phyloP scores from a whole-genome alignment of 2,113 vertebrate genomes.

The Colaptes auratus region DNA sequence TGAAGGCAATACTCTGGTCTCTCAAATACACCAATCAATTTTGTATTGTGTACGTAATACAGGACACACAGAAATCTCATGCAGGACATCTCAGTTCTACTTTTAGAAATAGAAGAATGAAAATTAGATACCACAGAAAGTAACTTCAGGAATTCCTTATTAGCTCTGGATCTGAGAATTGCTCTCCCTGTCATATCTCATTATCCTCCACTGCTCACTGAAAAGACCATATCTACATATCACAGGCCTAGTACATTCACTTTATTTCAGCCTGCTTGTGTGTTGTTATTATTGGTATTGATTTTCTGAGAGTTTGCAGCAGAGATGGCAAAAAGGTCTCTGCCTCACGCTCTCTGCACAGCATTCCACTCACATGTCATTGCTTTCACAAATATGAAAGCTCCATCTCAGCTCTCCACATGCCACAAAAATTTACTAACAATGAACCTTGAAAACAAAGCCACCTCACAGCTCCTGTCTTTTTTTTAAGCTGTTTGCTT shows the following conservation, averaged over 20 bases:
- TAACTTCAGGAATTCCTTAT: conserved; percentile 18
- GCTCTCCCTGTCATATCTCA: background rate
- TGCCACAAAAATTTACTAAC: background rate
- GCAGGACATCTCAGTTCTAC: background rate
- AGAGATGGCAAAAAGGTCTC: background rate
- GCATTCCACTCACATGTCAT: background rate
- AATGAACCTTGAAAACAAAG: background rate
- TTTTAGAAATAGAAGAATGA: background rate
- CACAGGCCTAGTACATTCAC: background rate
- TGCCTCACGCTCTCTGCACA: background rate
- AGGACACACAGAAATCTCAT: background rate
- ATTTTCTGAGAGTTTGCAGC: conserved; percentile 3
- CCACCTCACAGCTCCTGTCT: background rate
- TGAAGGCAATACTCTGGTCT: background rate
- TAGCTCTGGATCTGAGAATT: background rate
- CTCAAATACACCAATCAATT: background rate
- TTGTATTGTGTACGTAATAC: background rate
- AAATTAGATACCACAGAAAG: background rate
- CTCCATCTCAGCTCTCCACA: background rate
- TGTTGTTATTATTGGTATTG: conserved; percentile 23
- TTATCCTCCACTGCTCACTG: background rate
- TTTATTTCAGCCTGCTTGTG: background rate
- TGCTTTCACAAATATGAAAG: background rate
- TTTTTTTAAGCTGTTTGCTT: background rate
- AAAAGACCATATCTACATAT: conserved; percentile 31